phyloP scores from a whole-genome alignment of 2,888 invertebrate species.

The Epicampocera succincta region DNA sequence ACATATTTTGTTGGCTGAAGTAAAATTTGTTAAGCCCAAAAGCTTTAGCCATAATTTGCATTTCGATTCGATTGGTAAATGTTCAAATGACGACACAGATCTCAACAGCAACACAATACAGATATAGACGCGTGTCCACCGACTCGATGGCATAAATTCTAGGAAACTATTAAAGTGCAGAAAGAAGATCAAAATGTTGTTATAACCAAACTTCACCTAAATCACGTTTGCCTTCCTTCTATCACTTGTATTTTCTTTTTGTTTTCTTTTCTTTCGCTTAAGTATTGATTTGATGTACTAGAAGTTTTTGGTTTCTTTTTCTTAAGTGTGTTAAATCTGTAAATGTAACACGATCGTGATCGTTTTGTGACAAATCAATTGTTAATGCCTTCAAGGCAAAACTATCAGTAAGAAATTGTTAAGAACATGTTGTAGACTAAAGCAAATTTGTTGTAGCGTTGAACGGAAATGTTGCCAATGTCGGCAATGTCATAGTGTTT shows the following conservation, averaged over 20 bases:
- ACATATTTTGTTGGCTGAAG: conserved; percentile 19
- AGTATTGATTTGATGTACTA: conserved; percentile 60
- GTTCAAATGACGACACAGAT: conserved; percentile 34
- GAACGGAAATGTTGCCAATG: background rate
- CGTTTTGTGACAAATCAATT: conserved; percentile 79
- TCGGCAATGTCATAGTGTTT: conserved; percentile 21
- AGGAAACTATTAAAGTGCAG: conserved; percentile 43
- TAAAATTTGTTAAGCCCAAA: conserved; percentile 63
- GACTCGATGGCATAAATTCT: conserved; percentile 74
- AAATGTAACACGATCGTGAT: conserved; percentile 68
- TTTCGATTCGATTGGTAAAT: conserved; percentile 79
- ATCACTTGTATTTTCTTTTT: conserved; percentile 19
- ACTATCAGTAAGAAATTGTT: conserved; percentile 56
- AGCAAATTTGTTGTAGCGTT: conserved; percentile 46
- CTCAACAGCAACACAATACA: conserved; percentile 35
- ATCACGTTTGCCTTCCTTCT: conserved; percentile 62
- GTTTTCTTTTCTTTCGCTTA: conserved; percentile 8
- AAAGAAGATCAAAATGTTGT: conserved; percentile 36
- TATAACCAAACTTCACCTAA: conserved; percentile 61
- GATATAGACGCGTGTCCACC: conserved; percentile 79
- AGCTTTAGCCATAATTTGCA: conserved; percentile 78
- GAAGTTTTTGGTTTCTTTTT: no score
- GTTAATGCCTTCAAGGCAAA: conserved; percentile 71
- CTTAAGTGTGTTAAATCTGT: conserved; percentile 63
- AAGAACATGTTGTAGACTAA: conserved; percentile 63